phyloP scores from a whole-genome alignment of 1,140 invertebrate genomes.

The Hormaphis cornu region DNA sequence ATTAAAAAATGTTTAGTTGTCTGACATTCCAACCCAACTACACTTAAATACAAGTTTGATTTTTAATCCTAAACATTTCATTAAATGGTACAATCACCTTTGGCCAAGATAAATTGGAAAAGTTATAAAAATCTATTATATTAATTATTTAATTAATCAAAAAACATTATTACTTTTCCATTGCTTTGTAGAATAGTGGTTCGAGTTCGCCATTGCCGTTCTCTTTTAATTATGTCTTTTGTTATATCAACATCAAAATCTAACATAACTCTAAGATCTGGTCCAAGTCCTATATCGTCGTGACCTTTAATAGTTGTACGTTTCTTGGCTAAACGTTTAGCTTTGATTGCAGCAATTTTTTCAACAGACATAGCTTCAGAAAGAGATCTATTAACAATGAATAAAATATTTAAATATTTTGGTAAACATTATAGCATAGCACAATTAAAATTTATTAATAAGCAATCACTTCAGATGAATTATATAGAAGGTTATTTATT shows the following conservation, averaged over 20 bases:
- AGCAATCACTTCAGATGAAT: no score
- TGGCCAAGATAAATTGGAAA: background rate
- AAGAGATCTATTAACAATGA: slow-evolving; percentile 54
- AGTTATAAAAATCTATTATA: background rate
- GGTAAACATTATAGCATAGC: no score
- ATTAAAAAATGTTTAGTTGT: no score
- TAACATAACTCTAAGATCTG: slow-evolving; percentile 77
- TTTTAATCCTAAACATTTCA: no score
- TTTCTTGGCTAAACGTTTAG: slow-evolving; percentile 92
- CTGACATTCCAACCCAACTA: no score
- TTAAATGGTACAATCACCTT: no score
- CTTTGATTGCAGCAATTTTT: slow-evolving; percentile 95
- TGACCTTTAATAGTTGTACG: slow-evolving; percentile 91
- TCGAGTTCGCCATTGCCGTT: slow-evolving; percentile 88
- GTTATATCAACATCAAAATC: slow-evolving; percentile 94
- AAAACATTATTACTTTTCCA: slow-evolving; percentile 64
- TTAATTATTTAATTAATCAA: background rate
- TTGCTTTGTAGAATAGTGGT: slow-evolving; percentile 91
- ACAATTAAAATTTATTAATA: no score
- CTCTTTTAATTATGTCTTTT: slow-evolving; percentile 88
- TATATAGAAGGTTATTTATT: no score
- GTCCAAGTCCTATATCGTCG: slow-evolving; percentile 72
- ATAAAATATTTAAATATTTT: slow-evolving; percentile 9
- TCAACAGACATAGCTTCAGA: slow-evolving; percentile 95
- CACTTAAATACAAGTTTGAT: no score